phyloP scores from a whole-genome alignment of 1,140 invertebrate genomes.

The Meteorus sp. region DNA sequence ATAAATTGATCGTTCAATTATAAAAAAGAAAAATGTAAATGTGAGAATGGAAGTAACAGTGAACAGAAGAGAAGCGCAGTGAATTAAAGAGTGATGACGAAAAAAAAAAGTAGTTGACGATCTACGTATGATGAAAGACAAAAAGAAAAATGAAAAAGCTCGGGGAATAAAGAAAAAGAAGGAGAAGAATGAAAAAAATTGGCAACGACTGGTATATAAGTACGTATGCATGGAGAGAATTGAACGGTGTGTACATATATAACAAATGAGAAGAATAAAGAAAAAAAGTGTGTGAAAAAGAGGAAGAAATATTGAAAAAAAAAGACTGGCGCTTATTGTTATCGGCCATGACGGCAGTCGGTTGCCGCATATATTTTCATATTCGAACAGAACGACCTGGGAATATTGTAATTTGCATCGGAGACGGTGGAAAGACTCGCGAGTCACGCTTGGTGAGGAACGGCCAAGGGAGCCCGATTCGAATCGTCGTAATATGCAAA shows the following conservation, averaged over 20 bases:
- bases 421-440: slow-evolving; percentile 50
- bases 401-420: slow-evolving; percentile 60
- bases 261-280: slow-evolving; percentile 5
- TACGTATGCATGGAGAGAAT: neutral
- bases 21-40: too few relatives aligned
- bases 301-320: slow-evolving; percentile 3
- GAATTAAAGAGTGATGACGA: too few relatives aligned
- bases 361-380: slow-evolving; percentile 52
- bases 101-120: too few relatives aligned
- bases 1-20: too few relatives aligned
- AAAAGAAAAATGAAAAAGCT: slow-evolving; percentile 10
- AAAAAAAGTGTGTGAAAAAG: neutral
- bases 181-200: slow-evolving; percentile 11
- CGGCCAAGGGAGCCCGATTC: slow-evolving; percentile 35
- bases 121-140: too few relatives aligned
- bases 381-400: slow-evolving; percentile 49
- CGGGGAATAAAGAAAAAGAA: slow-evolving; percentile 6
- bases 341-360: slow-evolving; percentile 38
- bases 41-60: too few relatives aligned
- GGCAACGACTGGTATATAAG: too few relatives aligned
- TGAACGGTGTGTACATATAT: neutral
- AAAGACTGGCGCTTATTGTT: slow-evolving; percentile 44
- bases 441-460: slow-evolving; percentile 41
- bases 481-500: slow-evolving; percentile 55
- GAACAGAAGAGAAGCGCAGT: too few relatives aligned